Percentiles rank a stretch among this genome's conserved stretches.
phyloP scores from a whole-genome alignment of 2,888 invertebrate species.

The Oscheius onirici region DNA sequence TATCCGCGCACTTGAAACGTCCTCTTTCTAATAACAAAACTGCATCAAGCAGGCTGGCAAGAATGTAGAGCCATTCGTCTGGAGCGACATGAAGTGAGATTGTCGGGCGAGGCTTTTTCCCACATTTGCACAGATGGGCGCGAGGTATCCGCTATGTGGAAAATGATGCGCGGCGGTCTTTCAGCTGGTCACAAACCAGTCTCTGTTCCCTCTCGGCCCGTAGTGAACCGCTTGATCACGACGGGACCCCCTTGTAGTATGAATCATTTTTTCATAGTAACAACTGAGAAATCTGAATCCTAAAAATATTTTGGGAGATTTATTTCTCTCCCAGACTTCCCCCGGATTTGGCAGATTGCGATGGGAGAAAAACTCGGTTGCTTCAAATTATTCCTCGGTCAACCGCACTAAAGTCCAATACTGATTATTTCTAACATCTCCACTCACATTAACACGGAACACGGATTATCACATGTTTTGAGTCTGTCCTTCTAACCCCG shows the following conservation, averaged over 20 bases:
- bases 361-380: neutral
- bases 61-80: slow-evolving; percentile 3
- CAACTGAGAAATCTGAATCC: too few species aligned
- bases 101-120: slow-evolving; percentile 13
- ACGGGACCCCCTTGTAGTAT: slow-evolving; percentile 13
- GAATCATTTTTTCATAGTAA: slow-evolving; percentile 21
- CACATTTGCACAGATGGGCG: slow-evolving; percentile 32
- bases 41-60: slow-evolving; percentile 6
- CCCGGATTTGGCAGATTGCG: slow-evolving; percentile 3
- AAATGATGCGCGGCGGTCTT: slow-evolving; percentile 6
- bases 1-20: too few species aligned
- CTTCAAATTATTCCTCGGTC: neutral
- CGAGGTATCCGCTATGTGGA: slow-evolving; percentile 22
- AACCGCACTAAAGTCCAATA: neutral
- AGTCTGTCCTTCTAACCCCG: too few species aligned
- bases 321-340: neutral
- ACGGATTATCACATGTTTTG: too few species aligned
- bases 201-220: slow-evolving; percentile 8
- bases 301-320: too few species aligned
- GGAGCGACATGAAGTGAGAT: slow-evolving; percentile 6
- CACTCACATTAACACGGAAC: too few species aligned
- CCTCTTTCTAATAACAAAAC: neutral
- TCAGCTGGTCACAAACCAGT: slow-evolving; percentile 31
- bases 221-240: slow-evolving; percentile 12
- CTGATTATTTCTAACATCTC: too few species aligned